These are phyloP conservation scores for Euura lappo DNA, from an alignment of 1,140 invertebrate genomes.

Conservation along the genomic window DNA sequence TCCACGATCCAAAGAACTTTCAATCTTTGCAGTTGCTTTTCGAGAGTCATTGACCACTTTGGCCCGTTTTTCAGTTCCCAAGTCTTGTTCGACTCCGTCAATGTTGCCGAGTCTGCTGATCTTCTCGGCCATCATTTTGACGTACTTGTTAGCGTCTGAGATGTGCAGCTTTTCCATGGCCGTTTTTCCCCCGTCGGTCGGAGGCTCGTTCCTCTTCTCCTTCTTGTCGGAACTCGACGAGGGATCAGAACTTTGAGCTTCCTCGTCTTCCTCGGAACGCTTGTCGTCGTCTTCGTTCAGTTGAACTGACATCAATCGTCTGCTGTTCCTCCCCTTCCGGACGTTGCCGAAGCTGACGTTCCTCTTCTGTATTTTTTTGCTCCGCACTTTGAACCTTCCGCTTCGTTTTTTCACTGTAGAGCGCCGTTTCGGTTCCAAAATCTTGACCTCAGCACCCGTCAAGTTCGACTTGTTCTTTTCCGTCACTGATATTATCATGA, in stretches of 20 bases:
- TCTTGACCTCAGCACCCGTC: background rate
- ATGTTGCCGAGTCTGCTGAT: conserved; percentile 19
- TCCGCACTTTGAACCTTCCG: background rate
- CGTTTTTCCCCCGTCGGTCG: background rate
- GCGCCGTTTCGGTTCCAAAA: background rate
- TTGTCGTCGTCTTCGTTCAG: background rate
- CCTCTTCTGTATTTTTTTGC: background rate
- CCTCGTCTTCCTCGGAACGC: background rate
- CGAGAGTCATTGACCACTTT: background rate
- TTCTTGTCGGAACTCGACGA: conserved; percentile 18
- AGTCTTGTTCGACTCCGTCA: background rate
- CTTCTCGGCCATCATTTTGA: conserved; percentile 19
- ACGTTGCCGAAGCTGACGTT: background rate
- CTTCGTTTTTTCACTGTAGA: background rate
- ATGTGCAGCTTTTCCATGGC: conserved; percentile 20
- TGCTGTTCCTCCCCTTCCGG: background rate
- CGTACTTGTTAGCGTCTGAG: conserved; percentile 21
- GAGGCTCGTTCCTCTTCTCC: background rate
- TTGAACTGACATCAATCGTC: background rate
- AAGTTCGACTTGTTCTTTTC: conserved; percentile 9
- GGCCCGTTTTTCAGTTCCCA: background rate
- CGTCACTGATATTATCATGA: conserved; percentile 19
- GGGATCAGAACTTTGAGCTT: background rate
- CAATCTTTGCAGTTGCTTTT: background rate
- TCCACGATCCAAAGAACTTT: background rate